Evolutionary conservation across 2,113 vertebrate genomes (phyloP), one percentile per base, ranked within the genome.

Genomic region (Gnathonemus longibarbis): DNA sequence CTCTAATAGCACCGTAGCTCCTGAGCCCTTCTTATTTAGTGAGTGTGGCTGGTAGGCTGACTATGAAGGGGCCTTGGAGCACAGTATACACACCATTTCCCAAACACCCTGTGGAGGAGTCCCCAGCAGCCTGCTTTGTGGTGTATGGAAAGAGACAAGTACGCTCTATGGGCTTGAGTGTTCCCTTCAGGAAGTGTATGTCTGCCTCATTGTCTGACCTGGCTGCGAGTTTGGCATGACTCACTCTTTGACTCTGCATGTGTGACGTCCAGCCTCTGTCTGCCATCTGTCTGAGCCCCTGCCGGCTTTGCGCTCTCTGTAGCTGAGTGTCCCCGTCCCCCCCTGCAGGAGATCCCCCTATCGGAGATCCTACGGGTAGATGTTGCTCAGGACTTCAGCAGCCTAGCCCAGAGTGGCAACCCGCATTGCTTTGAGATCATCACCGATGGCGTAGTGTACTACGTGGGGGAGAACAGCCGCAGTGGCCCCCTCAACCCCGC

Each of bases 371-470:
- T 99, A 56, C 98, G 98, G 93, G 96, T 99, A 91, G 98, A 98
- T 91, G 95, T 94, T 8, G 97, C 96, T 91, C 96, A 95, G 94
- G 97, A 98, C 95, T 97, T 97, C 93, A 96, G 96, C 88, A 97
- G 95, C 66, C 93, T 96, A 89, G 96, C 97, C 80, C 97, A 97
- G 93, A 97, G 97, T 91, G 97, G 98, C 94, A 99, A 97, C 94
- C 97, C 97, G 17, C 98, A 99, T 96, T 99, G 98, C 95, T 99
- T 99, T 94, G 98, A 99, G 96, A 97, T 99, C 94, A 98, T 99
- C 95, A 99, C 99, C 42, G 97, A 97, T 92, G 98, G 97, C 35
- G 97, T 99, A 97, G 97, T 99, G 9, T 99, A 99, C 96, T 99
- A 98, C 91, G 98, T 99, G 91, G 99, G 99, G 39, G 99, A 99